Conservation (phyloP, 1,140 invertebrate genomes). For the Paraescarpia echinospica region DNA sequence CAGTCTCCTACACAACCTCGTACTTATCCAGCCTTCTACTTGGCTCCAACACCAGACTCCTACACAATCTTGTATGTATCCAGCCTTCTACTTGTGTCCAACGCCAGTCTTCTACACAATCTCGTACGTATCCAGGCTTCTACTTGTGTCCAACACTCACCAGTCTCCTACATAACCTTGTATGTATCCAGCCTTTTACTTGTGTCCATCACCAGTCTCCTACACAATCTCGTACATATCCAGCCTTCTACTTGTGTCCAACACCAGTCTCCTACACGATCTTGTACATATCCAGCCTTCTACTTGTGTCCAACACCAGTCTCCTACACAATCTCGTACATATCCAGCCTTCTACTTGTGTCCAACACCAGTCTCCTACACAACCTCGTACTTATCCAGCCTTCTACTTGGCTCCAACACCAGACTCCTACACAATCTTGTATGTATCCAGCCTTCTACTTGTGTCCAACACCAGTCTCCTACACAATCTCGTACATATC, state of each 20-base stretch:
- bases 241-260: too few species aligned
- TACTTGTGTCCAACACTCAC: too few species aligned
- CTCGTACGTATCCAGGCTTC: slow-evolving; percentile 59
- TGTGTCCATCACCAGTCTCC: slow-evolving; percentile 70
- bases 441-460: slow-evolving; percentile 56
- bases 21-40: slow-evolving; percentile 56
- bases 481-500: slow-evolving; percentile 69
- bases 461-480: slow-evolving; percentile 70
- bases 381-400: slow-evolving; percentile 64
- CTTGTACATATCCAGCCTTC: slow-evolving; percentile 59
- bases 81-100: too few species aligned
- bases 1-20: slow-evolving; percentile 70
- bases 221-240: slow-evolving; percentile 69
- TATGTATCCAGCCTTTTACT: slow-evolving; percentile 56
- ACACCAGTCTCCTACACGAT: slow-evolving; percentile 73
- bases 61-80: slow-evolving; percentile 69
- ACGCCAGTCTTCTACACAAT: slow-evolving; percentile 73
- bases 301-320: too few species aligned
- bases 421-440: slow-evolving; percentile 70
- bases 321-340: slow-evolving; percentile 70
- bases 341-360: slow-evolving; percentile 33
- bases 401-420: too few species aligned
- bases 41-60: slow-evolving; percentile 70
- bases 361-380: slow-evolving; percentile 72
- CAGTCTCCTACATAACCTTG: slow-evolving; percentile 70